phyloP scores from a whole-genome alignment of 2,888 invertebrate species.

The Notodromas monacha region DNA sequence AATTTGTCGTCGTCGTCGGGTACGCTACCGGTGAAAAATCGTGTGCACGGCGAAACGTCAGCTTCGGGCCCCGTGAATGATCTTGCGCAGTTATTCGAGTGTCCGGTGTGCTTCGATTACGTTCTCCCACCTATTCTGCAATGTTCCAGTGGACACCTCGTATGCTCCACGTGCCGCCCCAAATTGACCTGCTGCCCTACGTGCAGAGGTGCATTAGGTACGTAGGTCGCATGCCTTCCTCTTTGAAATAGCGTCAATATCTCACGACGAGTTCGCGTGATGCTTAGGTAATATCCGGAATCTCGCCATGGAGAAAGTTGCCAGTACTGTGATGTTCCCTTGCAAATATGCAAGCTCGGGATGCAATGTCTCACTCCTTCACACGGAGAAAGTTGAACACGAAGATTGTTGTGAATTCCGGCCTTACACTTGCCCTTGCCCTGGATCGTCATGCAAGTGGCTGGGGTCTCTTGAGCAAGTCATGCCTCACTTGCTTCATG shows the following conservation, averaged over 20 bases:
- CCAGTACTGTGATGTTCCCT: conserved; percentile 88
- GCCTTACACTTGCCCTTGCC: conserved; percentile 94
- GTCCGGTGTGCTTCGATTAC: conserved; percentile 5
- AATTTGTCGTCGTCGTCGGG: too few species aligned
- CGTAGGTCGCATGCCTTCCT: conserved; percentile 9
- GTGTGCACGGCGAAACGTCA: too few species aligned
- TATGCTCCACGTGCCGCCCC: conserved; percentile 40
- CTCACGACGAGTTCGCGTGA: conserved; percentile 6
- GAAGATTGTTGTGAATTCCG: conserved; percentile 94
- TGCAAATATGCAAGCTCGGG: conserved; percentile 92
- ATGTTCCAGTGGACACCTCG: conserved; percentile 2
- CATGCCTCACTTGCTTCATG: conserved; percentile 77
- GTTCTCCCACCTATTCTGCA: conserved; percentile 5
- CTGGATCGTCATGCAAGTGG: conserved; percentile 98
- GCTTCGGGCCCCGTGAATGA: too few species aligned
- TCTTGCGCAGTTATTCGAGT: not conserved
- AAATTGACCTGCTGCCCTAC: conserved; percentile 92
- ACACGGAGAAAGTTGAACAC: conserved; percentile 93
- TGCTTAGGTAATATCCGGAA: conserved; percentile 62
- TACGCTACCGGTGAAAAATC: too few species aligned
- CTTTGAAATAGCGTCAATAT: conserved; percentile 2
- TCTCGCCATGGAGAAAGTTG: conserved; percentile 97
- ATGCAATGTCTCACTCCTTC: conserved; percentile 58
- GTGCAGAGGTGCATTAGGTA: conserved; percentile 63
- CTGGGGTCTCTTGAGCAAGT: conserved; percentile 89